Evolutionary conservation across 2,888 invertebrate species (phyloP).

Genomic region (Dolomedes plantarius): DNA sequence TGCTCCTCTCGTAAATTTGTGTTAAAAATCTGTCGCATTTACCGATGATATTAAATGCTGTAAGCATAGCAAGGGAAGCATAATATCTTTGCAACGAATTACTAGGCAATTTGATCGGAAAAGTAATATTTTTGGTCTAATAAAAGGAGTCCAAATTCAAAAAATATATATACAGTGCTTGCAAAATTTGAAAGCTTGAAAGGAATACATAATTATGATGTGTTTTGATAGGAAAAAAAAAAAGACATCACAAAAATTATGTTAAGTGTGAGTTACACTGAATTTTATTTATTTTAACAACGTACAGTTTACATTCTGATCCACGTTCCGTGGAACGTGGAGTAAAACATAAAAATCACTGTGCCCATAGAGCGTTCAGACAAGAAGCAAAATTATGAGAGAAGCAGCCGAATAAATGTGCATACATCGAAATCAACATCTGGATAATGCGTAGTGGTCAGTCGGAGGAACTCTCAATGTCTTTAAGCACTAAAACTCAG

Average conservation of each 20-base stretch:
- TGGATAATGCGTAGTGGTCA: neutral
- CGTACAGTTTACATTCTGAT: slow-evolving; percentile 66
- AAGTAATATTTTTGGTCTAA: too few relatives aligned
- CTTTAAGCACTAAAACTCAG: slow-evolving; percentile 5
- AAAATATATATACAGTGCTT: too few relatives aligned
- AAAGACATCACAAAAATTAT: neutral
- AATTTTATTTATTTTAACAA: slow-evolving; percentile 61
- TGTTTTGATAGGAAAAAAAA: neutral
- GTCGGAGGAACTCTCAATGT: slow-evolving; percentile 45
- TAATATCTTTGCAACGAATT: too few relatives aligned
- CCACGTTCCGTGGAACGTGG: slow-evolving; percentile 25
- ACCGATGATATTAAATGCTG: too few relatives aligned
- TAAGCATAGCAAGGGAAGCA: too few relatives aligned
- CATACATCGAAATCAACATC: neutral
- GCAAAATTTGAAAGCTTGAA: too few relatives aligned
- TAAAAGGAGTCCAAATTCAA: too few relatives aligned
- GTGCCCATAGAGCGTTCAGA: slow-evolving; percentile 64
- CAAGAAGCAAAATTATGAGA: slow-evolving; percentile 45
- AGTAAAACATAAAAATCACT: slow-evolving; percentile 50
- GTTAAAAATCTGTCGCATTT: too few relatives aligned
- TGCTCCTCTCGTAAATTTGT: too few relatives aligned
- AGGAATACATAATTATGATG: too few relatives aligned
- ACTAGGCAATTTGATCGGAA: too few relatives aligned
- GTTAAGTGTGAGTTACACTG: slow-evolving; percentile 47
- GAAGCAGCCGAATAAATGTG: slow-evolving; percentile 41